A percentile compares a stretch with the other conserved stretches of the same genome.
Evolutionary conservation across 2,113 vertebrate genomes (phyloP).

Genomic region (Chaetops frenatus): DNA sequence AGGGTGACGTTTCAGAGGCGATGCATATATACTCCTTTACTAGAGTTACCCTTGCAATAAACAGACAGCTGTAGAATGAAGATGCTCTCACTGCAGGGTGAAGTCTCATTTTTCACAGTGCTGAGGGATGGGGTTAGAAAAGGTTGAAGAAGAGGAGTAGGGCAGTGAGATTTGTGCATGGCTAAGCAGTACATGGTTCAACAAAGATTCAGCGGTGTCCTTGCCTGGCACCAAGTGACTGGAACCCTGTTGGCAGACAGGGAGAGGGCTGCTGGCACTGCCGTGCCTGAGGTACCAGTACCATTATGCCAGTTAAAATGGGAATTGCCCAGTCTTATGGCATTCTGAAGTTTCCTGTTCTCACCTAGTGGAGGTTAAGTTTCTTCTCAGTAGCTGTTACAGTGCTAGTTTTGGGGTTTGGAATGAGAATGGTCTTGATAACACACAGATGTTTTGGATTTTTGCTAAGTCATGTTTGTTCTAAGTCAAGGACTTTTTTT

Average conservation of each 20-base stretch:
- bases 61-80: not conserved
- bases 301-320: fast-evolving
- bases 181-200: not conserved
- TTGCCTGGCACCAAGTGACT: not conserved
- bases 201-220: not conserved
- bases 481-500: not conserved
- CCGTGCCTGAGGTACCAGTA: fast-evolving
- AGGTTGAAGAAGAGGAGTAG: not conserved
- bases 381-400: not conserved
- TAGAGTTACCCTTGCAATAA: not conserved
- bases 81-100: fast-evolving
- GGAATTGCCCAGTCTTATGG: not conserved
- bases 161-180: fast-evolving
- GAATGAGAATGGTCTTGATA: not conserved
- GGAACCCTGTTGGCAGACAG: fast-evolving
- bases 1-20: fast-evolving
- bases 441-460: not conserved
- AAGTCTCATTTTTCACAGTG: not conserved
- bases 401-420: not conserved
- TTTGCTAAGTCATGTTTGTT: not conserved
- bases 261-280: not conserved
- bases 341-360: not conserved
- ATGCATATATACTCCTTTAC: fast-evolving
- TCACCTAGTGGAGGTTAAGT: not conserved
- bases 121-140: not conserved